A percentile compares a stretch with the other conserved stretches of the same genome.
Evolutionary conservation across 1,140 invertebrate species (phyloP).

Genomic region (Camponotus floridanus): DNA sequence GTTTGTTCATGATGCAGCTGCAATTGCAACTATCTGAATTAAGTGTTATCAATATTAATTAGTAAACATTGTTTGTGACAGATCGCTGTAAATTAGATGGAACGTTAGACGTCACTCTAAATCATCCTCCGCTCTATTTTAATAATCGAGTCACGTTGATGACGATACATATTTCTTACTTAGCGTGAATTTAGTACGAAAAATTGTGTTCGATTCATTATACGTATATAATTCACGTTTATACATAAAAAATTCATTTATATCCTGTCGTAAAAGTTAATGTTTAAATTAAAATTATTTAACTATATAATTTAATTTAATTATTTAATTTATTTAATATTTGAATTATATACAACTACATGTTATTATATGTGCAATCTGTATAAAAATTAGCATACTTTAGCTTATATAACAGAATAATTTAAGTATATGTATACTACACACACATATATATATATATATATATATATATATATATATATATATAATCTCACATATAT

Average conservation of each 20-base stretch:
- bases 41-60: slow-evolving; percentile 15
- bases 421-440: no score
- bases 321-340: not conserved
- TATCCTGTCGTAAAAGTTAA: not conserved
- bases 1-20: slow-evolving; percentile 12
- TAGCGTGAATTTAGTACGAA: not conserved
- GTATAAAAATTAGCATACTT: not conserved
- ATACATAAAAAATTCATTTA: not conserved
- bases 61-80: not conserved
- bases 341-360: not conserved
- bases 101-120: not conserved
- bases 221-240: not conserved
- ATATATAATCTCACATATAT: no score
- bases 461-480: no score
- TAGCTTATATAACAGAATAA: no score
- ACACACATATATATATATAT: no score
- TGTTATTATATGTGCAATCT: no score
- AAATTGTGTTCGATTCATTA: no score
- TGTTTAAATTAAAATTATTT: not conserved
- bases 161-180: not conserved
- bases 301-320: not conserved
- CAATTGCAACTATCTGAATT: not conserved
- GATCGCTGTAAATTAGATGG: slow-evolving; percentile 6
- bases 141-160: not conserved
- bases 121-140: not conserved